Evolutionary conservation across 30 jellyfish, hydroid and myxozoan species (phyloP), one percentile per base, ranked within the genome.

Genomic region (Hydractinia symbiolongicarpus): DNA sequence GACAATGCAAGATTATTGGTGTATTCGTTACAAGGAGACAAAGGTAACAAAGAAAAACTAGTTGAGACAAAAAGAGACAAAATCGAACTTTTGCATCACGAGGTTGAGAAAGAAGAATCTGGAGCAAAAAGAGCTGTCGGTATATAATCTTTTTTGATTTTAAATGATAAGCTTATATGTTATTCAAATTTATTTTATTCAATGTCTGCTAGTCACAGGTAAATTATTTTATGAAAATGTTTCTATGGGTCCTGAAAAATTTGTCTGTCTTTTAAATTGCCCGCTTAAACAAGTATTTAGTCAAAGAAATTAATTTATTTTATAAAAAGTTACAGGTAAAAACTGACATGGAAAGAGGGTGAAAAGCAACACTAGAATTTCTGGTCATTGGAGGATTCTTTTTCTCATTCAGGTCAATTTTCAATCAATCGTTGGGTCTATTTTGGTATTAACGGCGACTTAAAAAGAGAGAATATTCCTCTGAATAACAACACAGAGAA

Each of bases 381-480:
- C 44, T 30, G 44, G 44, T 30, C 44, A 30, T 30, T 16, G 14
- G 2, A 51, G 11, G 1, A 14, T 4, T 9, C 14, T 78, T n/a
- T 78, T 11, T 78, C 49, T 16, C 15, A 49, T 81, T 69, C 51
- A 20, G 97, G 87, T 40, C 58, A 87, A 52, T 77, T 61, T 81
- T 95, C 96, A 5, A 55, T 91, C 72, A 86, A 86, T 68, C 94
- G 98, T 4, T 91, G 94, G 90, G 93, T 91, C 1, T 91, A 75
- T 76, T 91, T 82, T 61, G 96, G 90, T 10, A 86, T 91, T 70
- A 88, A 88, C 21, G 56, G 76, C 1, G 94, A 78, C 66, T 30
- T n/a, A 13, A 57, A 64, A 73, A 58, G 84, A 55, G 64, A 57
- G 82, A 94, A 53, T 53, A 84, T 84, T 9, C 93, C 89, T 6